phyloP scores from a whole-genome alignment of 2,888 invertebrate species.

The Athalia rosae region DNA sequence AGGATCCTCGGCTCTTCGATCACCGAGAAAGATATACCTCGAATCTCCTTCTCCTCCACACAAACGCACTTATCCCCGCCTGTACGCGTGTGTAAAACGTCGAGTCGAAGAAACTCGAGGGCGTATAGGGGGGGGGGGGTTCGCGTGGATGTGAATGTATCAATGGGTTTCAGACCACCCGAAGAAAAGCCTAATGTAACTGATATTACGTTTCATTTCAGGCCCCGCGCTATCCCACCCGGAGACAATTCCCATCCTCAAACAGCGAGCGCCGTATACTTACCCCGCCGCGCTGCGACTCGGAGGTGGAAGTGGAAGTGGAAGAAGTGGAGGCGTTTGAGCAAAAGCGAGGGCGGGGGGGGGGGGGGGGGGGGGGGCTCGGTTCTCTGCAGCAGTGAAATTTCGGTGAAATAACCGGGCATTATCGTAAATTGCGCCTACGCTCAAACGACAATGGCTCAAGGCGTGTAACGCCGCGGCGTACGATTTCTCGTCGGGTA shows the following conservation, averaged over 20 bases:
- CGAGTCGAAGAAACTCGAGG: too few relatives aligned
- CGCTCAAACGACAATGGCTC: constrained; percentile 43
- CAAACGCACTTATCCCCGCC: too few relatives aligned
- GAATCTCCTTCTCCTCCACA: background rate
- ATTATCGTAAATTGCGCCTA: constrained; percentile 43
- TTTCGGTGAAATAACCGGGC: constrained; percentile 45
- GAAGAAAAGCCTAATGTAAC: constrained; percentile 43
- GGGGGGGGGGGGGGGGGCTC: background rate
- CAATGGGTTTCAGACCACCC: constrained; percentile 41
- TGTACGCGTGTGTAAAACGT: background rate
- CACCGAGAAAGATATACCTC: constrained; percentile 32
- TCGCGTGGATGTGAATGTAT: constrained; percentile 19
- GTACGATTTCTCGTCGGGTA: constrained; percentile 27
- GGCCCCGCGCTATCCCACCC: constrained; percentile 18
- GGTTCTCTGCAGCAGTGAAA: constrained; percentile 15
- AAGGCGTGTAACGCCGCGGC: constrained; percentile 34
- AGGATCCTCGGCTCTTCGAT: constrained; percentile 30
- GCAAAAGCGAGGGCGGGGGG: background rate
- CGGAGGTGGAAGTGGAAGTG: background rate
- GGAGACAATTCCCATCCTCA: constrained; percentile 38
- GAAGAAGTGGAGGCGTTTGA: background rate
- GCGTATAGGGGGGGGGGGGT: background rate
- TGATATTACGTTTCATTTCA: constrained; percentile 46
- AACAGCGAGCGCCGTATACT: background rate
- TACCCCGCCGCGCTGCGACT: background rate